A percentile compares a stretch with the other conserved stretches of the same genome.
Evolutionary conservation across 2,113 vertebrate species (phyloP).

Genomic region (Takifugu bimaculatus): DNA sequence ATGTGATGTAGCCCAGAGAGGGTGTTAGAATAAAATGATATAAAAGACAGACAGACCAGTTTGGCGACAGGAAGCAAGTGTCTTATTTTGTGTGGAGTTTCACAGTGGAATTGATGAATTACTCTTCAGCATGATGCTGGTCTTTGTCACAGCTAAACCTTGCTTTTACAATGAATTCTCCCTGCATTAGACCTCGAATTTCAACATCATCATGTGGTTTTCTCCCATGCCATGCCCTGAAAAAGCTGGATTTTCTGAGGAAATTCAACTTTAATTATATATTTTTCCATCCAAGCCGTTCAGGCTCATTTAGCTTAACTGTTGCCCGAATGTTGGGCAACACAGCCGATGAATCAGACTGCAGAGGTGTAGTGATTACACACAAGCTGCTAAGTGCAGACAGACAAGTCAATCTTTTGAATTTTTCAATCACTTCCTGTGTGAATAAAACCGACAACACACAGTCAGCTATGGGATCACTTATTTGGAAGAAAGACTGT

Average conservation of each 20-base stretch:
- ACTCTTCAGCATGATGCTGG: too few species aligned
- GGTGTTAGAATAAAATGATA: too few species aligned
- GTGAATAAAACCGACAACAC: conserved; percentile 1
- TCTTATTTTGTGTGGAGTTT: too few species aligned
- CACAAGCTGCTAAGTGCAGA: background rate
- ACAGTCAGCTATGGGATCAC: too few species aligned
- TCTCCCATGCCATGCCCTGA: background rate
- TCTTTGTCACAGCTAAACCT: too few species aligned
- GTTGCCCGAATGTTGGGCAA: conserved; percentile 1
- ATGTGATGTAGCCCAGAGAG: too few species aligned
- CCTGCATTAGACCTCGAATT: too few species aligned
- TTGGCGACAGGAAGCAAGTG: too few species aligned
- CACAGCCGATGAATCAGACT: conserved; percentile 1
- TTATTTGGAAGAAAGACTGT: background rate
- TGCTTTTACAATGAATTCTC: too few species aligned
- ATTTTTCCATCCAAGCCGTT: background rate
- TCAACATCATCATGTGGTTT: background rate
- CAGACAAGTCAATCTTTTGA: background rate
- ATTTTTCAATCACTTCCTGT: conserved; percentile 24
- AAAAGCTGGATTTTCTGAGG: background rate
- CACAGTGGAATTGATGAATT: too few species aligned
- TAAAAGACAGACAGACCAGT: too few species aligned
- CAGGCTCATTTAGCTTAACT: background rate
- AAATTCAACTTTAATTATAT: background rate
- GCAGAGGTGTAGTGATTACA: background rate